phyloP scores from a whole-genome alignment of 2,888 invertebrate genomes.

The Hyles lineata region DNA sequence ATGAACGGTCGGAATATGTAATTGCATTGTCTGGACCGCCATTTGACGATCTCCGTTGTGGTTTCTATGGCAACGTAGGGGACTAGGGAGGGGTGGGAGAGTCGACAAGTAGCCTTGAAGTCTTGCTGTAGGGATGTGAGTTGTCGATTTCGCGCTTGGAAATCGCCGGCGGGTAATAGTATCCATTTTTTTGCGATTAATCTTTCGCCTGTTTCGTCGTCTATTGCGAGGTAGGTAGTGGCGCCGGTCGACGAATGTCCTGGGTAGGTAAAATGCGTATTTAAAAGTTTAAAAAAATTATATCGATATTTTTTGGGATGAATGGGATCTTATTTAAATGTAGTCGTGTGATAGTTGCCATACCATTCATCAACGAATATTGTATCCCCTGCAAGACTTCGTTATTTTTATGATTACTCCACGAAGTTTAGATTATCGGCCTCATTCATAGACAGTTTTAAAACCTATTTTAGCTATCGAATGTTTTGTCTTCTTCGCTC shows the following conservation, averaged over 20 bases:
- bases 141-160: slow-evolving; percentile 82
- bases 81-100: slow-evolving; percentile 89
- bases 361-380: no score
- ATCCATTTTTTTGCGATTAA: slow-evolving; percentile 92
- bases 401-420: no score
- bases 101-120: slow-evolving; percentile 87
- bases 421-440: no score
- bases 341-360: no score
- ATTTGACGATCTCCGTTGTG: slow-evolving; percentile 83
- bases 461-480: no score
- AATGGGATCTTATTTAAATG: no score
- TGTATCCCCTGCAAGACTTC: no score
- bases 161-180: slow-evolving; percentile 73
- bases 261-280: slow-evolving; percentile 50
- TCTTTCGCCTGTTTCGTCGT: slow-evolving; percentile 88
- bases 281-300: not conserved
- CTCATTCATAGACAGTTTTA: no score
- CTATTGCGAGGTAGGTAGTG: slow-evolving; percentile 90
- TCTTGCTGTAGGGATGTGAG: slow-evolving; percentile 91
- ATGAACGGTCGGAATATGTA: slow-evolving; percentile 90
- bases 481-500: no score
- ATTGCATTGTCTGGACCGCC: slow-evolving; percentile 73
- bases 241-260: slow-evolving; percentile 91
- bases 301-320: not conserved
- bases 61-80: slow-evolving; percentile 90